Percentiles rank a stretch among this genome's conserved stretches.
Conservation (phyloP, 2,888 invertebrate genomes). For the Platypus cylindrus region DNA sequence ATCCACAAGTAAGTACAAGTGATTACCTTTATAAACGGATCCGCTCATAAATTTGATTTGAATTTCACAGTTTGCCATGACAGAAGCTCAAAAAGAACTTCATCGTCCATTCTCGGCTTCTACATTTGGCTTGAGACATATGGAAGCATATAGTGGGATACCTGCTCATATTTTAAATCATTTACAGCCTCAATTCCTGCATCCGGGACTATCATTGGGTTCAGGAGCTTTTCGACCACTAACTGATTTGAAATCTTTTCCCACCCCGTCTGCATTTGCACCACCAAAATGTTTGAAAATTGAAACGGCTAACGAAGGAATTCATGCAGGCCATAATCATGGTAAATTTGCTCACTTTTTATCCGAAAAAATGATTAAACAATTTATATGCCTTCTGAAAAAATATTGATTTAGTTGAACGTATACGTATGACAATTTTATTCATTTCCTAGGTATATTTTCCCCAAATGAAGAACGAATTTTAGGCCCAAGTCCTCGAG, state of each 20-base stretch:
- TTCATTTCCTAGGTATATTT: conserved; percentile 25
- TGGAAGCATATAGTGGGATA: conserved; percentile 47
- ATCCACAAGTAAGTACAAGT: conserved; percentile 53
- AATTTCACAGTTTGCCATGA: conserved; percentile 33
- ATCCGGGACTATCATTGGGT: conserved; percentile 49
- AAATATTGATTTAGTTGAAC: not conserved
- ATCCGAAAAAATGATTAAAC: too few species aligned
- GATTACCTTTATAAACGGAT: too few species aligned
- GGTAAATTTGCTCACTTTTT: conserved; percentile 13
- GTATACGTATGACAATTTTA: not conserved
- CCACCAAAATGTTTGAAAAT: conserved; percentile 55
- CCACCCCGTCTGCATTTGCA: conserved; percentile 52
- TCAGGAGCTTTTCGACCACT: conserved; percentile 47
- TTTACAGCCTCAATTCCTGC: conserved; percentile 59
- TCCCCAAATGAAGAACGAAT: conserved; percentile 34
- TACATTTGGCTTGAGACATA: conserved; percentile 40
- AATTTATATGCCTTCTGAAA: too few species aligned
- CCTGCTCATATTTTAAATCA: conserved; percentile 56
- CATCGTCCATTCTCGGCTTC: conserved; percentile 52
- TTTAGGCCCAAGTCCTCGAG: conserved; percentile 36
- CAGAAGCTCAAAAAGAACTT: conserved; percentile 47
- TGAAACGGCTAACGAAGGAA: conserved; percentile 33
- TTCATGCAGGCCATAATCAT: conserved; percentile 28
- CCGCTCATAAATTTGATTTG: too few species aligned
- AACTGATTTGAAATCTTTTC: conserved; percentile 42